Evolutionary conservation across 2,888 invertebrate species (phyloP).

Genomic region (Drosophila vallismaia): DNA sequence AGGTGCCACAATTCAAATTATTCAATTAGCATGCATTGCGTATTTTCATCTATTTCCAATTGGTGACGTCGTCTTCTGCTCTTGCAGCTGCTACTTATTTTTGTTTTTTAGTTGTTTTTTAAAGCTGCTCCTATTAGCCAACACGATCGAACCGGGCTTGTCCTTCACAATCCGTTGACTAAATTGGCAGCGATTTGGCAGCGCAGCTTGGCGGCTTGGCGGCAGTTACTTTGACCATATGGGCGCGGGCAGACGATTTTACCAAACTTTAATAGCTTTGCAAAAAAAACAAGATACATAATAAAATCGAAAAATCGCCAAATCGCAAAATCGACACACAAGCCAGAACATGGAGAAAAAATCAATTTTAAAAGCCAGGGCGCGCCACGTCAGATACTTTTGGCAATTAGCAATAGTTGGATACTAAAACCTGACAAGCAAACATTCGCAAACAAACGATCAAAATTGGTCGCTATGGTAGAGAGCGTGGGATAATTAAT

Average conservation of each 20-base stretch:
- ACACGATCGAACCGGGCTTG: slow-evolving; percentile 49
- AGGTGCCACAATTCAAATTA: slow-evolving; percentile 76
- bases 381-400: slow-evolving; percentile 40
- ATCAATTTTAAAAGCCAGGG: slow-evolving; percentile 48
- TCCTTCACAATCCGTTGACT: slow-evolving; percentile 71
- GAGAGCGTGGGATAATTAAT: slow-evolving; percentile 47
- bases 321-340: slow-evolving; percentile 14
- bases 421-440: slow-evolving; percentile 16
- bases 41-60: slow-evolving; percentile 77
- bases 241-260: slow-evolving; percentile 72
- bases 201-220: slow-evolving; percentile 43
- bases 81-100: slow-evolving; percentile 15
- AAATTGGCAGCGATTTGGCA: slow-evolving; percentile 79
- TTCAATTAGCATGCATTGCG: slow-evolving; percentile 80
- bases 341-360: slow-evolving; percentile 32
- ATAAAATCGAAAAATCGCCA: slow-evolving; percentile 8
- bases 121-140: slow-evolving; percentile 62
- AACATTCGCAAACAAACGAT: slow-evolving; percentile 19
- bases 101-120: background rate
- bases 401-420: slow-evolving; percentile 50
- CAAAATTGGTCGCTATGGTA: slow-evolving; percentile 21
- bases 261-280: slow-evolving; percentile 48
- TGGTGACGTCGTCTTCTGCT: slow-evolving; percentile 69
- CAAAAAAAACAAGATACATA: slow-evolving; percentile 23
- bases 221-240: slow-evolving; percentile 61